A percentile compares a stretch with the other conserved stretches of the same genome.
Evolutionary conservation across 2,888 invertebrate genomes (phyloP).

Genomic region (Gisinianus flammeolus): DNA sequence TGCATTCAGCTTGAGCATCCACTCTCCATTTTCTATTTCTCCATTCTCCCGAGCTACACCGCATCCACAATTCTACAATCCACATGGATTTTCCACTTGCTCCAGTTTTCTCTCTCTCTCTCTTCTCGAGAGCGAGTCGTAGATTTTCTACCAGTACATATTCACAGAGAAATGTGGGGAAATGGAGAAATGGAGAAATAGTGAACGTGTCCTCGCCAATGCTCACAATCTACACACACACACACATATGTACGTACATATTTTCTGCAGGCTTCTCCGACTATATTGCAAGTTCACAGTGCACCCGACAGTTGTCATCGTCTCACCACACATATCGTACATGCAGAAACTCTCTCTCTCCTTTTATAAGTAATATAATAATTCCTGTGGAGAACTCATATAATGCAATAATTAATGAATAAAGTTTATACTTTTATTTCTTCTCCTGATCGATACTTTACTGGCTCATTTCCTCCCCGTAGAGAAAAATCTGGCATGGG

Average conservation of each 20-base stretch:
- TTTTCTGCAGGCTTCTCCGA: no score
- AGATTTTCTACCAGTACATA: no score
- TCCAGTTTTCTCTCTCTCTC: neutral
- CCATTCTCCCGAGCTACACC: neutral
- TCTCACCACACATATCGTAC: no score
- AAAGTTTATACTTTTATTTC: constrained; percentile 32
- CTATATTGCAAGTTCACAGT: no score
- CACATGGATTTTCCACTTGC: neutral
- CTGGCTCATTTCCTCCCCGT: neutral
- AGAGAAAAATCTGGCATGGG: no score
- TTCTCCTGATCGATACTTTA: neutral
- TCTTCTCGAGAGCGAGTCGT: no score
- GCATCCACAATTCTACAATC: neutral
- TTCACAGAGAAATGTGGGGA: no score
- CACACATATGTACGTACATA: no score
- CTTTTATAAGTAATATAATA: constrained; percentile 8
- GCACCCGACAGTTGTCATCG: no score
- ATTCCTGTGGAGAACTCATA: neutral
- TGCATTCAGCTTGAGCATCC: neutral
- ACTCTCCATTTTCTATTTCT: neutral
- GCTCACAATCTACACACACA: no score
- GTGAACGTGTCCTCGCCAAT: no score
- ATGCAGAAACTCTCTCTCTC: neutral
- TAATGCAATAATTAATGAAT: constrained; percentile 30
- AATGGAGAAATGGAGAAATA: no score